A percentile compares a stretch with the other conserved stretches of the same genome.
phyloP scores from a whole-genome alignment of 2,797 vertebrate genomes.

The Ficedula albicollis region DNA sequence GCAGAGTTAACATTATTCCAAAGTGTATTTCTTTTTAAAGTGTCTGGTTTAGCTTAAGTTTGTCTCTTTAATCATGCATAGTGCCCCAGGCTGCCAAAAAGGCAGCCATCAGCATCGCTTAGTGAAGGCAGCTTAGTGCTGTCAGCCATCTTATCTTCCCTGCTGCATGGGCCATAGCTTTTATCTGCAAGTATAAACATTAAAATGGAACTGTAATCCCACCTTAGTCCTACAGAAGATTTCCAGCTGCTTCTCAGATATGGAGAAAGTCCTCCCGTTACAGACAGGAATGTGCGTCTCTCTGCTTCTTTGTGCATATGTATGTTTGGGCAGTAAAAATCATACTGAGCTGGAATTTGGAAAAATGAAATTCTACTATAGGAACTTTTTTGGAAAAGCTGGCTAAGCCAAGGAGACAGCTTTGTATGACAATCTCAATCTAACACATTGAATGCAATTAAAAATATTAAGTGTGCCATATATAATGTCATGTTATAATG shows the following conservation, averaged over 20 bases:
- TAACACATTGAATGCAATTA: background rate
- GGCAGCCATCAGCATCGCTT: conserved; percentile 65
- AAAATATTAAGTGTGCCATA: background rate
- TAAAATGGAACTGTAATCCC: conserved; percentile 64
- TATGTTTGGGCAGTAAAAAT: background rate
- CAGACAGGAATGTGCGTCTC: background rate
- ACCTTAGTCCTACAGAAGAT: conserved; percentile 34
- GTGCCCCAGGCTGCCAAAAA: conserved; percentile 61
- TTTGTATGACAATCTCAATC: background rate
- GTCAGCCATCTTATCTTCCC: conserved; percentile 67
- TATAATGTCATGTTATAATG: background rate
- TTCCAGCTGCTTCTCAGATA: conserved; percentile 37
- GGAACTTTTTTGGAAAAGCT: background rate
- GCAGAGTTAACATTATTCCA: conserved; percentile 60
- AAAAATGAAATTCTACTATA: background rate
- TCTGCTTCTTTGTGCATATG: background rate
- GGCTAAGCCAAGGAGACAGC: background rate
- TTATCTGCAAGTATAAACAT: conserved; percentile 65
- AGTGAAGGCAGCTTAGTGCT: conserved; percentile 68
- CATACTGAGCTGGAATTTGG: background rate
- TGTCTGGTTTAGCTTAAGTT: conserved; percentile 57
- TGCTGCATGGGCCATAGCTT: conserved; percentile 50
- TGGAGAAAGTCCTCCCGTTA: background rate
- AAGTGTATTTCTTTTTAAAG: conserved; percentile 54
- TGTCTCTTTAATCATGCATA: conserved; percentile 65